Base-by-base conservation (phyloP, 2,888 invertebrate species). In the Cerceris rybyensis region DNA sequence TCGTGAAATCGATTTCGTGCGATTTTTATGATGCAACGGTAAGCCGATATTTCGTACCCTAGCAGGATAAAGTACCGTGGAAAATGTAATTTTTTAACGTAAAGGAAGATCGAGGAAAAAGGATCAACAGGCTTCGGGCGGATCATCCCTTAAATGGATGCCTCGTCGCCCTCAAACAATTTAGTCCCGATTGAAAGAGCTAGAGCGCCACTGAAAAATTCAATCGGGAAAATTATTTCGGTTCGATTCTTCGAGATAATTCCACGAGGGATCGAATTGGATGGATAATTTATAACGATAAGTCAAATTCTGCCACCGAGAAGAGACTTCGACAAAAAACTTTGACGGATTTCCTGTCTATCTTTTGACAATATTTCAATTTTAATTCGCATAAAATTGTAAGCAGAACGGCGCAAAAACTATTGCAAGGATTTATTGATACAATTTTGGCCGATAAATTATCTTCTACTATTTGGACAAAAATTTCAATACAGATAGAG, bases 61-160 rank as follows among this genome's bases (percentile, higher is more conserved):
- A 61, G 16, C 9, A 49, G 54, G 14, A n/a, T 14, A 67, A 69
- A 71, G 65, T 50, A 66, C 60, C 57, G 59, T 57, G 42, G 69
- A 71, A 55, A 83, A 77, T 81, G 70, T 59, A 70, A 81, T 74
- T 80, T 66, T 72, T 69, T 17, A 42, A 70, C 17, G 78, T n/a
- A 71, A 78, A 75, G 76, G 57, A 70, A 64, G 61, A 66, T 64
- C 42, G 74, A 50, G 50, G 59, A 41, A 63, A 66, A 67, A 75
- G 82, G 82, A 84, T 84, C 84, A 84, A 84, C 84, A 84, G 84
- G 84, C 83, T 80, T 71, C 73, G 70, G 59, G 64, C 59, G 63
- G 61, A 75, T 82, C 75, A 70, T 79, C 69, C 83, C 72, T 80
- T 78, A 78, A 84, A 80, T 72, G 69, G 49, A 63, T 60, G 75